phyloP scores from a whole-genome alignment of 2,888 invertebrate species.

The Meteorus colon region DNA sequence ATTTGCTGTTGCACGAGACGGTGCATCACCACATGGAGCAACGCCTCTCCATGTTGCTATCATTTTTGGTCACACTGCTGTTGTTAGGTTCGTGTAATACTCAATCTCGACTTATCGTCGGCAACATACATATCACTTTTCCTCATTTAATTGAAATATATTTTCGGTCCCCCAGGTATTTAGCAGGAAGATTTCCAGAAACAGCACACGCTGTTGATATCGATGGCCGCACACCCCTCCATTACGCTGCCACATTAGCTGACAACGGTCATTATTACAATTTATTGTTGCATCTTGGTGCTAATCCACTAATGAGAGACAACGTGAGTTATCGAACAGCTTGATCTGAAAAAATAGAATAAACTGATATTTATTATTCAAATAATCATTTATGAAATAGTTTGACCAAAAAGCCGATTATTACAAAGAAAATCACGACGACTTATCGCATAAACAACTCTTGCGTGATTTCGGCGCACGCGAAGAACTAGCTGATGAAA shows the following conservation, averaged over 20 bases:
- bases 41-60: constrained; percentile 92
- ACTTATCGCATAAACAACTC: constrained; percentile 81
- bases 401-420: constrained; percentile 86
- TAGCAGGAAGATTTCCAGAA: constrained; percentile 89
- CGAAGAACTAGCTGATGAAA: constrained; percentile 79
- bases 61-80: constrained; percentile 85
- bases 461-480: constrained; percentile 82
- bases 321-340: constrained; percentile 78
- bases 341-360: not conserved
- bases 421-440: constrained; percentile 81
- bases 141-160: constrained; percentile 26
- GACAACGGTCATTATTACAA: constrained; percentile 93
- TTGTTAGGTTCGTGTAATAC: constrained; percentile 63
- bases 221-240: constrained; percentile 89
- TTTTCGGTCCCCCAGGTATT: constrained; percentile 73
- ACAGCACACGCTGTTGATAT: constrained; percentile 86
- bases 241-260: constrained; percentile 88
- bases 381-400: constrained; percentile 72
- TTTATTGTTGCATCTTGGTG: constrained; percentile 88
- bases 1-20: constrained; percentile 91
- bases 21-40: constrained; percentile 86
- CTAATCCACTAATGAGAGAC: constrained; percentile 87
- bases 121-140: not conserved
- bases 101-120: not conserved
- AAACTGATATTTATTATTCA: constrained; percentile 25